A percentile compares a stretch with the other conserved stretches of the same genome.
phyloP scores from a whole-genome alignment of 2,888 invertebrate species.

The Malachius bipustulatus region DNA sequence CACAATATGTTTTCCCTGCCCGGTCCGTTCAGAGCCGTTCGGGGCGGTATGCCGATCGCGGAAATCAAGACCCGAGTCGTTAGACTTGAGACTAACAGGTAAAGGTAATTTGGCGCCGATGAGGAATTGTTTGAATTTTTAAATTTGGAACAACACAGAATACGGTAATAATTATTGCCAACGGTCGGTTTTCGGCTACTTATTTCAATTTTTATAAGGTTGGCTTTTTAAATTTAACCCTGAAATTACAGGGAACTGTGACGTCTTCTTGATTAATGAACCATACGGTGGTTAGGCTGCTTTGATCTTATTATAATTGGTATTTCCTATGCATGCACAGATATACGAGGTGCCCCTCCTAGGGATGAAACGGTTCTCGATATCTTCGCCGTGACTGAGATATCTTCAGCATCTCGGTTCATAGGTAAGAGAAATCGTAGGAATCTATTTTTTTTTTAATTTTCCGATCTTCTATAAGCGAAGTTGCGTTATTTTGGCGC shows the following conservation, averaged over 20 bases:
- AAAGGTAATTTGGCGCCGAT: slow-evolving; percentile 30
- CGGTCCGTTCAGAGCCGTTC: slow-evolving; percentile 9
- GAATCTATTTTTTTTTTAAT: too few relatives aligned
- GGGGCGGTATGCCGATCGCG: slow-evolving; percentile 11
- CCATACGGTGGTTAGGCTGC: not conserved
- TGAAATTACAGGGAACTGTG: slow-evolving; percentile 31
- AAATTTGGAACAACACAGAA: slow-evolving; percentile 24
- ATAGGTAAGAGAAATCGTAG: too few relatives aligned
- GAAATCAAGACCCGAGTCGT: slow-evolving; percentile 7
- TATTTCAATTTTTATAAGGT: slow-evolving; percentile 27
- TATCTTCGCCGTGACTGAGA: too few relatives aligned
- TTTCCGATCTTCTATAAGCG: too few relatives aligned
- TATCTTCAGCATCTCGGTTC: too few relatives aligned
- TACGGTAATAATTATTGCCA: slow-evolving; percentile 30
- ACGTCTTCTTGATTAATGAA: slow-evolving; percentile 33
- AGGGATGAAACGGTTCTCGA: too few relatives aligned
- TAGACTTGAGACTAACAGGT: slow-evolving; percentile 20
- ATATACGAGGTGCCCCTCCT: too few relatives aligned
- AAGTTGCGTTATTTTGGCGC: too few relatives aligned
- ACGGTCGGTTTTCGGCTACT: slow-evolving; percentile 27
- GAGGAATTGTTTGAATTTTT: slow-evolving; percentile 27
- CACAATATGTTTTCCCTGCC: slow-evolving; percentile 23
- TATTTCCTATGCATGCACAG: slow-evolving; percentile 3
- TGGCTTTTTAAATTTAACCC: slow-evolving; percentile 22
- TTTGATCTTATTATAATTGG: slow-evolving; percentile 1